Evolutionary conservation across 2,888 invertebrate genomes (phyloP), one percentile per base, ranked within the genome.

Genomic region (Macrophya alboannulata): DNA sequence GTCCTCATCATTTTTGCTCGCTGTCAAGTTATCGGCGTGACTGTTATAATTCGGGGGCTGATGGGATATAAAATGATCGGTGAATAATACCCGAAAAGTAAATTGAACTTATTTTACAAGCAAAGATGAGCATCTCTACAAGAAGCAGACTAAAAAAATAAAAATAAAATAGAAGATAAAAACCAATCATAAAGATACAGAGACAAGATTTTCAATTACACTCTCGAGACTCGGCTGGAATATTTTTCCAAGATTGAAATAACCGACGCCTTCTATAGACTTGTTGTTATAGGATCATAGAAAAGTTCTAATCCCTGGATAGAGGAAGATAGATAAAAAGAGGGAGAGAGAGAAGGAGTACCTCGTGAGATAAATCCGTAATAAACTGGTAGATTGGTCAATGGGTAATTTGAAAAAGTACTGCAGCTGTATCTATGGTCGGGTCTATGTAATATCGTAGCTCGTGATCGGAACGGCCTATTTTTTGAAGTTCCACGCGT

Each of bases 141-240:
- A 17, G 37, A 5, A 12, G 37, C 8, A 25, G 21, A 25, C 2
- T 21, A 21, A 0, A 25, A 3, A 37, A 6, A 10, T 15, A 25
- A 17, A 5, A 55, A 55, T 55, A n/a, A 55, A 55, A 17, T 17
- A 15, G 1, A 12, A 55, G n/a, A n/a, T n/a, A n/a, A 68, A 37
- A 68, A 68, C 10, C 15, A 37, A 68, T 37, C 15, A 4, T 17
- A 68, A 37, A 31, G 37, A 25, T 37, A 15, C 68, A 68, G 37
- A 37, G 68, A 68, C 45, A 21, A 74, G 43, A 45, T 45, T 74
- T 74, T 74, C 72, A 74, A 45, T 74, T 45, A 74, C 43, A 74
- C n/a, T 43, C 21, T 45, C 43, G 31, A 45, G 45, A 45, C 72
- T 45, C 10, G 72, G 21, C n/a, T 74, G 72, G 21, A 45, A 74